Percentiles rank a stretch among this genome's conserved stretches.
Conservation (phyloP, 1,140 invertebrate species). For the Muscidifurax raptorellus region DNA sequence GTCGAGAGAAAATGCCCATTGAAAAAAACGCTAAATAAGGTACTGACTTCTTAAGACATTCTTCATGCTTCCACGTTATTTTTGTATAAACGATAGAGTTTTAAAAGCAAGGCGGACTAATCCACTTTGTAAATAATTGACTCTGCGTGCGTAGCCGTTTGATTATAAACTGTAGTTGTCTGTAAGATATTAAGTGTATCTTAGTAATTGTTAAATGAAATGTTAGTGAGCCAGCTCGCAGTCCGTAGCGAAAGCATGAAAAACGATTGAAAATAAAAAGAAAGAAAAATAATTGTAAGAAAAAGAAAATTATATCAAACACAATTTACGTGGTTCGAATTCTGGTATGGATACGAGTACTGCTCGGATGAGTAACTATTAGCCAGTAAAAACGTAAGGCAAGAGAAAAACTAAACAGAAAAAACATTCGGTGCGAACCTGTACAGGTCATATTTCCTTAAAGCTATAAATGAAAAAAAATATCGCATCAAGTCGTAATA, state of each 20-base stretch:
- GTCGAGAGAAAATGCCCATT: not conserved
- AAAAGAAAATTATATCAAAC: not conserved
- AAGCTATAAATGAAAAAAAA: conserved; percentile 8
- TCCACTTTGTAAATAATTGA: conserved; percentile 67
- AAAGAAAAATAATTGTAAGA: not conserved
- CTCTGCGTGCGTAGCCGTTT: conserved; percentile 60
- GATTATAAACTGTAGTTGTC: conserved; percentile 55
- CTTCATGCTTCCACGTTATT: conserved; percentile 59
- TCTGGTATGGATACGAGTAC: not conserved
- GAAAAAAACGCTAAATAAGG: conserved; percentile 35
- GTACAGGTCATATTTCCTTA: conserved; percentile 37
- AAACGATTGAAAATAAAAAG: conserved; percentile 20
- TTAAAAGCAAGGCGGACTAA: conserved; percentile 58
- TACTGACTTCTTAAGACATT: conserved; percentile 53
- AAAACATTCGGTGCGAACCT: conserved; percentile 22
- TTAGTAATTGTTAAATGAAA: conserved; percentile 49
- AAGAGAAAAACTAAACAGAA: not conserved
- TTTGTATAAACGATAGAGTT: conserved; percentile 58
- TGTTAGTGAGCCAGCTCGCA: conserved; percentile 31
- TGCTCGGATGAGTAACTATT: not conserved
- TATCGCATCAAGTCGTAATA: not conserved
- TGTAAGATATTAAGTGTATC: conserved; percentile 56
- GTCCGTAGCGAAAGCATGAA: conserved; percentile 22
- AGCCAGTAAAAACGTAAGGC: not conserved
- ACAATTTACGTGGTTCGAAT: conserved; percentile 15